phyloP scores from a whole-genome alignment of 2,888 invertebrate genomes.

The Hetaerina titia region DNA sequence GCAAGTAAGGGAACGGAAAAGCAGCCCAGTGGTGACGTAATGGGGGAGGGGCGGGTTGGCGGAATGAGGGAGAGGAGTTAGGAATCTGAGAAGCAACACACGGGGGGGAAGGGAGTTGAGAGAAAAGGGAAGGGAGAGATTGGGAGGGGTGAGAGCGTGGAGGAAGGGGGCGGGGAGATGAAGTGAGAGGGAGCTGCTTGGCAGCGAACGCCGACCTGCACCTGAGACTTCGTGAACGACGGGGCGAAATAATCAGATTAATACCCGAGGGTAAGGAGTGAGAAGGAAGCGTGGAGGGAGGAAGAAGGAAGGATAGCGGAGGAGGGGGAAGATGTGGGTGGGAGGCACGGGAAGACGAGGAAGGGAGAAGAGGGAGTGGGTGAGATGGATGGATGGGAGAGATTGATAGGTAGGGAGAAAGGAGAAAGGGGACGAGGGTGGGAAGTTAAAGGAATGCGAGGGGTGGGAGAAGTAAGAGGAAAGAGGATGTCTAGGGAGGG shows the following conservation, averaged over 20 bases:
- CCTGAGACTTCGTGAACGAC: slow-evolving; percentile 63
- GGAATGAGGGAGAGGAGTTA: neutral
- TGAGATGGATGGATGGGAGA: neutral
- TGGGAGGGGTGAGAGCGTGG: neutral
- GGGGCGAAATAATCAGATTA: slow-evolving; percentile 65
- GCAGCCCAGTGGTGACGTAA: neutral
- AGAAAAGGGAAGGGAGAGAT: neutral
- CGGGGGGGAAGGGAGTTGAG: neutral
- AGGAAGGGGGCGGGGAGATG: neutral
- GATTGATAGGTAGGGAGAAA: neutral
- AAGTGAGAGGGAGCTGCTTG: slow-evolving; percentile 2
- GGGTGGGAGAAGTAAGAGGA: neutral
- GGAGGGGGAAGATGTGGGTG: neutral
- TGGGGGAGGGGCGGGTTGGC: neutral
- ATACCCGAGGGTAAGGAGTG: slow-evolving; percentile 10
- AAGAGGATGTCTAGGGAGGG: neutral
- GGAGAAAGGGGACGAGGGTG: no score
- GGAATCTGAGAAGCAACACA: neutral
- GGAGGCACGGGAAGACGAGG: neutral
- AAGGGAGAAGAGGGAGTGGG: neutral
- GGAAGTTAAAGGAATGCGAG: no score
- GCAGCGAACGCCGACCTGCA: slow-evolving; percentile 55
- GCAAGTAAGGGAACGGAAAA: neutral
- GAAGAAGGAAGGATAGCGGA: neutral
- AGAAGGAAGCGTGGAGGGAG: neutral